Conservation (phyloP, 2,113 vertebrate genomes). For the Meleagris gallopavo region DNA sequence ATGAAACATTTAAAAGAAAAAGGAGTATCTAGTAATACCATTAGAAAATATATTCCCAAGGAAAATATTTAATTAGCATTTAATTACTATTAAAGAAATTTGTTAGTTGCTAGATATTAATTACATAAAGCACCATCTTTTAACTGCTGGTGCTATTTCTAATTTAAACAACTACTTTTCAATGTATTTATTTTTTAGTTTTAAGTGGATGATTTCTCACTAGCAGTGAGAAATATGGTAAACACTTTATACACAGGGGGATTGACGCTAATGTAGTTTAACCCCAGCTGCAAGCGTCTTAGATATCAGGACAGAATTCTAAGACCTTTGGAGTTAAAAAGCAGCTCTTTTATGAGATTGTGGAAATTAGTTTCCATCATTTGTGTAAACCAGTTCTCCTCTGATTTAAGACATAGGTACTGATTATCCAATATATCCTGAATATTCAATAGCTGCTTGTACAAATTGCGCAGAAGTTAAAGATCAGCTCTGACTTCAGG, state of each 20-base stretch:
- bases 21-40: slow-evolving; percentile 54
- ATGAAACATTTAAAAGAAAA: slow-evolving; percentile 68
- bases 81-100: slow-evolving; percentile 42
- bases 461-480: not conserved
- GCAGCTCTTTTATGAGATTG: not conserved
- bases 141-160: not conserved
- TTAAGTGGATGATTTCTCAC: slow-evolving; percentile 1
- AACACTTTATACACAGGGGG: not conserved
- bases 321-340: not conserved
- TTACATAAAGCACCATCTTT: slow-evolving; percentile 51
- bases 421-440: not conserved
- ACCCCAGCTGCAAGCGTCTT: not conserved
- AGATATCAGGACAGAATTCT: not conserved
- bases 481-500: not conserved
- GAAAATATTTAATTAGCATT: slow-evolving; percentile 59
- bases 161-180: slow-evolving; percentile 37
- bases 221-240: not conserved
- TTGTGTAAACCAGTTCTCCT: not conserved
- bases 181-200: slow-evolving; percentile 22
- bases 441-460: not conserved
- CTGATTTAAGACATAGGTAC: not conserved
- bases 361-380: not conserved
- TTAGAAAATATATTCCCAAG: slow-evolving; percentile 62
- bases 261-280: not conserved
- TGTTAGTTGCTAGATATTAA: slow-evolving; percentile 56